These are phyloP conservation scores for Machimus atricapillus DNA, from an alignment of 2,888 invertebrate genomes.

Conservation along the genomic window DNA sequence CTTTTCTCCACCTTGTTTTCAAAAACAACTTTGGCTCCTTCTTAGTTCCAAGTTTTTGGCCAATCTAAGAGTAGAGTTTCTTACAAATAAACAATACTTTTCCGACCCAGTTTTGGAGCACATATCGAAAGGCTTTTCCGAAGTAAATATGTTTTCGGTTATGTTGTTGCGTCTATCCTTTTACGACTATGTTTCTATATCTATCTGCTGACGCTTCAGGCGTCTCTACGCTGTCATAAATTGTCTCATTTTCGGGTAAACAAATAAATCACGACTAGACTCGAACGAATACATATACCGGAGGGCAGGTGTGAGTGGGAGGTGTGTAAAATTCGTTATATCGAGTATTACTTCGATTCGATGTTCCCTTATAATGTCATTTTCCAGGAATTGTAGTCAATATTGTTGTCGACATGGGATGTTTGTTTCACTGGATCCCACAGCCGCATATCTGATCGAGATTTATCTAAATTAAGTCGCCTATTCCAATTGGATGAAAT, in stretches of 20 bases:
- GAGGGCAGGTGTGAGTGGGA: not conserved
- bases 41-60: not conserved
- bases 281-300: not conserved
- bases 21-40: not conserved
- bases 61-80: not conserved
- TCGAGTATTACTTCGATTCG: not conserved
- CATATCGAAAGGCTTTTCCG: not conserved
- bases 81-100: not conserved
- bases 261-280: not conserved
- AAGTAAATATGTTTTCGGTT: not conserved
- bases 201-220: constrained; percentile 15
- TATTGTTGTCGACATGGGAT: not conserved
- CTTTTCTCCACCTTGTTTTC: not conserved
- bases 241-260: constrained; percentile 9
- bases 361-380: not conserved
- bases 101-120: not conserved
- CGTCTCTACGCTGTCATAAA: not conserved
- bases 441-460: not conserved
- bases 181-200: not conserved
- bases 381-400: not conserved
- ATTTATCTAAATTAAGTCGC: not conserved
- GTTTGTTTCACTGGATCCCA: not conserved
- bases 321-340: not conserved
- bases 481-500: not conserved
- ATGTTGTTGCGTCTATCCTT: not conserved